Evolutionary conservation across 2,888 invertebrate species (phyloP).

Genomic region (Chrysina gloriosa): DNA sequence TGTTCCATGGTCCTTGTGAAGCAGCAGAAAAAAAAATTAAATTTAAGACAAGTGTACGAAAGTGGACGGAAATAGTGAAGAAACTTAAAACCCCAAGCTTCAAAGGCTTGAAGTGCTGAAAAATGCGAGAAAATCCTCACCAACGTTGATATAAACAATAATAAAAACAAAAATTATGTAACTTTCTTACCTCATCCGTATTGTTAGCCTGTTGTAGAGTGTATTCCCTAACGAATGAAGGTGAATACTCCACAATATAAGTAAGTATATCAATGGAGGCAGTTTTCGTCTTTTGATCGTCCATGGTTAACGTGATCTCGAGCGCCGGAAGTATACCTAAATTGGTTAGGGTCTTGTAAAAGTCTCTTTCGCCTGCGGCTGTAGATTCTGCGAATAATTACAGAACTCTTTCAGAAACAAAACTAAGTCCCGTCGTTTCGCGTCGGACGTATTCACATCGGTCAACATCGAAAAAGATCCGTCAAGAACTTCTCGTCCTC

Average conservation of each 20-base stretch:
- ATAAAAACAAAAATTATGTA: too few species aligned
- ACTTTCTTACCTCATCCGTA: conserved; percentile 89
- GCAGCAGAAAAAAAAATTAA: too few species aligned
- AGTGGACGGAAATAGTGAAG: too few species aligned
- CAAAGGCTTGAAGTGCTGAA: too few species aligned
- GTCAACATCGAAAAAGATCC: conserved; percentile 93
- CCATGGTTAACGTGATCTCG: conserved; percentile 90
- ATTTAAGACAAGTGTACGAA: too few species aligned
- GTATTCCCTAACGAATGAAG: conserved; percentile 96
- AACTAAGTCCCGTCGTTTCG: conserved; percentile 91
- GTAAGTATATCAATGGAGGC: conserved; percentile 98
- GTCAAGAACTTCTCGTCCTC: conserved; percentile 97
- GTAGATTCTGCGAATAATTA: conserved; percentile 98
- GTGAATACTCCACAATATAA: conserved; percentile 98
- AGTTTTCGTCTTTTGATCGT: conserved; percentile 93
- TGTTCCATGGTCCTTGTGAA: too few species aligned
- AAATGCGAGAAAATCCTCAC: too few species aligned
- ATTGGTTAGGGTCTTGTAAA: conserved; percentile 93
- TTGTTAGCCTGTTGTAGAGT: conserved; percentile 92
- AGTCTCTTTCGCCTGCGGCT: conserved; percentile 95
- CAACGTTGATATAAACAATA: too few species aligned
- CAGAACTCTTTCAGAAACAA: conserved; percentile 99
- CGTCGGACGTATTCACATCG: conserved; percentile 86
- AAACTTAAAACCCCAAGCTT: too few species aligned
- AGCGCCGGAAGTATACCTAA: conserved; percentile 89